Percentiles rank a stretch among this genome's conserved stretches.
These are phyloP conservation scores for Carettochelys insculpta DNA, from an alignment of 2,113 vertebrate genomes.

Conservation along the genomic window DNA sequence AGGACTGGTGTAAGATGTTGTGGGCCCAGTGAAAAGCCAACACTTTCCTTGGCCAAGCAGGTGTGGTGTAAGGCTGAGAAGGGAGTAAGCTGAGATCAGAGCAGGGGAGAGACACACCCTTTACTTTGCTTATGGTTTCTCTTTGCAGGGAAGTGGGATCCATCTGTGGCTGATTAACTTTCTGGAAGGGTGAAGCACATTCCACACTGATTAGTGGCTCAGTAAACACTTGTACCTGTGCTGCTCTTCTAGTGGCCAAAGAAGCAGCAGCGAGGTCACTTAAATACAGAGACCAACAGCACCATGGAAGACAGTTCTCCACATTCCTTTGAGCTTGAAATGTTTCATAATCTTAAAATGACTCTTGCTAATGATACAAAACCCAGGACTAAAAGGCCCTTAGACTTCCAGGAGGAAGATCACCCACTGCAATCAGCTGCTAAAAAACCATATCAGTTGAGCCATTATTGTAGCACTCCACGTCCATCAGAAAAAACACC, in stretches of 20 bases:
- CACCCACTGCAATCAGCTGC: background rate
- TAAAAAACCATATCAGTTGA: conserved; percentile 21
- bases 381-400: conserved; percentile 28
- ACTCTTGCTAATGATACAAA: background rate
- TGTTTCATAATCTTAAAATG: background rate
- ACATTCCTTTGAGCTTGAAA: background rate
- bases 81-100: background rate
- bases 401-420: background rate
- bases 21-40: background rate
- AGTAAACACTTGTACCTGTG: conserved; percentile 16
- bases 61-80: rapidly evolving
- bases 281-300: background rate
- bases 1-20: background rate
- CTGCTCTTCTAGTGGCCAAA: conserved; percentile 46
- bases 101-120: conserved; percentile 22
- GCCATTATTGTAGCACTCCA: background rate
- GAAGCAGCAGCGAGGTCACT: conserved; percentile 1
- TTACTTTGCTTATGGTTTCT: conserved; percentile 52
- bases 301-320: conserved; percentile 32
- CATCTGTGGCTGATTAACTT: conserved; percentile 46
- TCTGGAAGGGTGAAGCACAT: background rate
- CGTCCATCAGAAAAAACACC: background rate
- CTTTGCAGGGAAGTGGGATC: conserved; percentile 66
- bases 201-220: conserved; percentile 30
- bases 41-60: background rate